Evolutionary conservation across 2,888 invertebrate genomes (phyloP).

Genomic region (Camptogramma bilineatum): DNA sequence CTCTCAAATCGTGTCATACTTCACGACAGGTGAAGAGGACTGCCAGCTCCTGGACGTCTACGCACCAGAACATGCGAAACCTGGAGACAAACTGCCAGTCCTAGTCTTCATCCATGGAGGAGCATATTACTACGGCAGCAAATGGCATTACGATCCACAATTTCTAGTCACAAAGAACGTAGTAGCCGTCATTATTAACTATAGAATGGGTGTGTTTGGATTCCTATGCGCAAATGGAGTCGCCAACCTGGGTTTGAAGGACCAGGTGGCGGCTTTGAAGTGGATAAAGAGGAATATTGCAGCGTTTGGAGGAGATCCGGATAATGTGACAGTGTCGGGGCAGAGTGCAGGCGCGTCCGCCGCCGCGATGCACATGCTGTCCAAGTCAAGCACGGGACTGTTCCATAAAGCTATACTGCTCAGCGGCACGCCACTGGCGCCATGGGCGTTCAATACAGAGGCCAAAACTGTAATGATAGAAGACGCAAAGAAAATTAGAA

Average conservation of each 20-base stretch:
- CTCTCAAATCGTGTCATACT: constrained; percentile 60
- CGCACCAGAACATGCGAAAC: constrained; percentile 54
- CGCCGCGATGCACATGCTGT: constrained; percentile 71
- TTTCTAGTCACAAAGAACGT: constrained; percentile 71
- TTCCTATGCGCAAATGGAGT: constrained; percentile 71
- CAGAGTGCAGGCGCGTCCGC: constrained; percentile 77
- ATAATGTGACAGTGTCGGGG: constrained; percentile 75
- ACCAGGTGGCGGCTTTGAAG: constrained; percentile 73
- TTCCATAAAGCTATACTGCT: constrained; percentile 75
- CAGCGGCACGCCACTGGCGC: constrained; percentile 68
- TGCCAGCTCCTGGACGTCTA: constrained; percentile 73
- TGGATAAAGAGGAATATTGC: constrained; percentile 74
- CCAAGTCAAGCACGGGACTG: constrained; percentile 64
- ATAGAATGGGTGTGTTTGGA: constrained; percentile 72
- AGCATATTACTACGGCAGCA: constrained; percentile 74
- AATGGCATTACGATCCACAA: constrained; percentile 74
- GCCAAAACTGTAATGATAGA: constrained; percentile 56
- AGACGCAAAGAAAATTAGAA: constrained; percentile 66
- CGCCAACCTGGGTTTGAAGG: constrained; percentile 75
- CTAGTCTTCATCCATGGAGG: constrained; percentile 77
- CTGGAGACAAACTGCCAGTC: constrained; percentile 61
- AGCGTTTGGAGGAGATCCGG: constrained; percentile 76
- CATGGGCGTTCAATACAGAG: constrained; percentile 75
- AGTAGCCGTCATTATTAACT: constrained; percentile 70
- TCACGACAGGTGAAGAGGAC: constrained; percentile 67